Evolutionary conservation across 2,113 vertebrate genomes (phyloP), one percentile per base, ranked within the genome.

Genomic region (Urocynchramus pylzowi): DNA sequence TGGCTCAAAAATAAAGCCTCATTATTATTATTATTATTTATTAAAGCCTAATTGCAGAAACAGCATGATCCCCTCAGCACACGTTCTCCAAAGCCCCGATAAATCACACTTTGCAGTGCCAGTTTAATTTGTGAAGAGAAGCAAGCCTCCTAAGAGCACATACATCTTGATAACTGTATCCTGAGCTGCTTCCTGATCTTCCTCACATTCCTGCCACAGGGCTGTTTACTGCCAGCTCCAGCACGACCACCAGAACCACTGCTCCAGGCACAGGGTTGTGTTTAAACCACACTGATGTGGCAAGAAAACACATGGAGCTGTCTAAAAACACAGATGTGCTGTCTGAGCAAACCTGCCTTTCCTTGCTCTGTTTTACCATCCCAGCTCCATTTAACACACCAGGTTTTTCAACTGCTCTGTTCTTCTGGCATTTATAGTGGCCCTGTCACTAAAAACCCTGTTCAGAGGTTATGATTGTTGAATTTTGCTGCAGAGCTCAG

Each of bases 91-190:
- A 78, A 89, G 44, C 74, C 56, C 85, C 1, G 1, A 95, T 97
- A 94, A 96, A 95, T 92, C 71, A 76, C 76, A 19, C 41, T 87
- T 13, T 31, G 61, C 41, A 63, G 27, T 31, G 56, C 70, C 11
- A 3, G 47, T 61, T 93, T 75, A 33, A 87, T 88, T 91, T 93
- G 39, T 54, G 74, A 90, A 63, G 67, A 84, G 67, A 50, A 74
- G 56, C 45, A 21, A 95, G 28, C 87, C 67, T 79, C 21, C 73
- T 82, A 68, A 82, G 81, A 82, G 57, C 44, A 70, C 85, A 76
- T 67, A 28, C 8, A 61, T 89, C 92, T 94, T 85, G 89, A 95
- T 95, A 87, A 92, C 89, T 95, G 90, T 92, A 90, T 97, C 91
- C 95, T 94, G 92, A 73, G 41, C 63, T 69, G 73, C 79, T 91